Evolutionary conservation across 2,113 vertebrate genomes (phyloP), one percentile per base, ranked within the genome.

Genomic region (Lycaon pictus): DNA sequence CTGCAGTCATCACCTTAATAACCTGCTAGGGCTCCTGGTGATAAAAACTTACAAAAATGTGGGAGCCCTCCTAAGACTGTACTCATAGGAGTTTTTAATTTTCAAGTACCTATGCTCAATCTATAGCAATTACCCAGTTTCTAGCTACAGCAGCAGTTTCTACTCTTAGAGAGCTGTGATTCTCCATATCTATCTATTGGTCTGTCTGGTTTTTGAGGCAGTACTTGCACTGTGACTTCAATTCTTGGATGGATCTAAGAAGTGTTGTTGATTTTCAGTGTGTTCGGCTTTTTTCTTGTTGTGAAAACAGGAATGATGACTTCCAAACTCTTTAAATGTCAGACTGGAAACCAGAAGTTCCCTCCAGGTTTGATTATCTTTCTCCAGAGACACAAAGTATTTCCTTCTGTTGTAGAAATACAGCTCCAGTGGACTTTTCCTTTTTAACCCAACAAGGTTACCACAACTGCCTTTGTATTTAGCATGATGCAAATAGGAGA

Each of bases 331-430:
- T 88, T 79, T 83, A 48, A 32, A 71, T 13, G 48, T 43, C 48
- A 22, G 69, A 65, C 7, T 89, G 51, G 63, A 72, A 69, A 37
- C 20, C 83, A 58, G 17, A 62, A 43, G 16, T 6, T 77, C 4
- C 4, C 32, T 13, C 35, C 0, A 43, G 11, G 56, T 51, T 29
- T 55, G 6, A 3, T 6, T 20, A 3, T 71, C 20, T 53, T 55
- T 16, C 32, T 20, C 1, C 1, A 43, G 27, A 51, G 4, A 0
- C 23, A 3, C 15, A 71, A 51, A 74, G 6, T 5, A 7, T 5
- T 20, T 32, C 29, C 13, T 51, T 23, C 12, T 19, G 3, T n/a
- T n/a, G 20, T 19, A 29, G 32, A 15, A 19, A 13, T 9, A 51
- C 20, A 29, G 29, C 10, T 85, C 35, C 4, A 11, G 27, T 79